Base-by-base conservation (phyloP, 2,888 invertebrate genomes). In the Cataglyphis livida region DNA sequence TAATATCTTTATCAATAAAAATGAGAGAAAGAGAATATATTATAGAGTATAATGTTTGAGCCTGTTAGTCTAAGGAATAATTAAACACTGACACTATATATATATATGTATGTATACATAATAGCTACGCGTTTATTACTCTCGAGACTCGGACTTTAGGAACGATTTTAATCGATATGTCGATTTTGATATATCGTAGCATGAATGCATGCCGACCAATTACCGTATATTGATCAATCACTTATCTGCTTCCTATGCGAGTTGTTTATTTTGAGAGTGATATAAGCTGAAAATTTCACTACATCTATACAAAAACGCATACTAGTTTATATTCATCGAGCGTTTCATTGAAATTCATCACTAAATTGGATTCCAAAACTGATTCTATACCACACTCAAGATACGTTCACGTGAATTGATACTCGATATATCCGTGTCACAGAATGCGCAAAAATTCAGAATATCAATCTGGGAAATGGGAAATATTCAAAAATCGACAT, bases 81-180 rank as follows among this genome's bases (percentile, higher is more conserved):
- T 48, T 32, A 51, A 65, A 68, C 12, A 68, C 41, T 59, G 21
- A 57, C 15, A 21, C 21, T 21, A 21, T 21, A 21, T 21, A 21
- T 21, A 21, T 21, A 38, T 9, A 35, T 35, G 6, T 18, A 48
- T 18, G 28, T 28, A 28, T 28, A 28, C 28, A 0, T 28, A 0
- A 32, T 25, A n/a, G 32, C 12, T 57, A 3, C 9, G n/a, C 41
- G 57, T 59, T 9, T 62, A 64, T 35, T 18, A n/a, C 59, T 70
- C 57, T 7, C 18, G 78, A 61, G 73, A 48, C 25, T 59, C 35
- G 18, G 44, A 44, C 59, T 59, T 21, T 59, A 41, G 18, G 25
- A 75, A 38, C 51, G 15, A 35, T 78, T 78, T 35, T 59, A 78
- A 59, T 79, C 59, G 32, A 78, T 59, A 59, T 70, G 71, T 78